Evolutionary conservation across 2,888 invertebrate genomes (phyloP), one percentile per base, ranked within the genome.

Genomic region (Leptarthrus brevirostris): DNA sequence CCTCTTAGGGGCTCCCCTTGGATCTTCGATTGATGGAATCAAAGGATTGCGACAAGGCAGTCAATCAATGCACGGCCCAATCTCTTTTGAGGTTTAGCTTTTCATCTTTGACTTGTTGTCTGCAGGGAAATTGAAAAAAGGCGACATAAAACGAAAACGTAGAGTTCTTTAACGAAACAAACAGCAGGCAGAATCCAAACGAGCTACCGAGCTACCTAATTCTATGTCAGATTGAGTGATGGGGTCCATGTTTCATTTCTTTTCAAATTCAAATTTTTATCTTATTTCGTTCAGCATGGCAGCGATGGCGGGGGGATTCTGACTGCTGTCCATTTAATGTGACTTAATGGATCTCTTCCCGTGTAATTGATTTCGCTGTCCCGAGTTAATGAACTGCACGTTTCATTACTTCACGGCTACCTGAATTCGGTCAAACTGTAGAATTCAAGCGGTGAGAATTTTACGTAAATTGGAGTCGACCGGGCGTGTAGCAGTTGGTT

Each of bases 311-410:
- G 3, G 6, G 40, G 40, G 2, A 12, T 8, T 30, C 8, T 40
- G 24, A n/a, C 34, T 4, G 18, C n/a, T 18, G 34, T 20, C 24
- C 44, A 6, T 18, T 14, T 69, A n/a, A 64, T 18, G 74, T 40
- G 53, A 44, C 54, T 74, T 72, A 64, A 72, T 72, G 61, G 70
- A 64, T 49, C 30, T 14, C 61, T 47, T 40, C 54, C 53, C 64
- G 47, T 54, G 49, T 70, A 74, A 74, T 74, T 74, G 74, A 74
- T 74, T 74, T 61, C 52, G 36, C 16, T 72, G 20, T 16, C n/a
- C 44, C 24, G 18, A 71, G 53, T 64, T 72, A 74, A 74, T 74
- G 74, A 74, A 74, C 74, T 64, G 69, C 69, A 69, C 69, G 52
- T 52, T 69, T 69, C 69, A 34, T 34, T 69, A 52, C 52, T 34